Base-by-base conservation (phyloP, 2,797 vertebrate species). In the Oryzias sinensis region DNA sequence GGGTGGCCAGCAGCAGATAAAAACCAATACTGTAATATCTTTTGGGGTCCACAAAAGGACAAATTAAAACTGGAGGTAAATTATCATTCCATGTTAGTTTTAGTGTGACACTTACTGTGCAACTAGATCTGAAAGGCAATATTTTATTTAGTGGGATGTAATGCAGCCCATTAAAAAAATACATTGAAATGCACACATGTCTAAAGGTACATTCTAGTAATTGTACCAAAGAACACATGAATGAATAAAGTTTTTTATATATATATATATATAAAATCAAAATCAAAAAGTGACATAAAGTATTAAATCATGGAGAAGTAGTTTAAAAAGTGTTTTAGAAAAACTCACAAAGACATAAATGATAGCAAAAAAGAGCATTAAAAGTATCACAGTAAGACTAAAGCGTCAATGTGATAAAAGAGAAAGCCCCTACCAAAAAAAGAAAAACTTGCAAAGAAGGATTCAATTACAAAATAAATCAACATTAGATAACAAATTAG, bases 91-190 rank as follows among this genome's bases (percentile, higher is more conserved):
- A 11, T 20, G 16, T 48, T 56, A 62, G 8, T 14, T n/a, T 41
- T 22, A 33, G 17, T 27, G 24, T 56, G 58, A 37, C 17, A 16
- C 13, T n/a, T 25, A 45, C 24, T 44, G 37, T 43, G 18, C 50
- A 56, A 74, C 13, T 4, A 22, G 56, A 79, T 72, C 18, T 44
- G 43, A 61, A 67, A 68, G 22, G 2, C 6, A 1, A 48, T 15
- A 57, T 46, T 1, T 17, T 11, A 6, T 25, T 54, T 4, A 18
- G 5, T 58, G 16, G 1, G 50, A 29, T 20, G 13, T 44, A n/a
- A 66, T 48, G 13, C 1, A 18, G 16, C 0, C 3, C 18, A 43
- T 50, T 58, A 22, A 68, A 65, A 68, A 68, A 40, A 43, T 17
- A 54, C 1, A 33, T 7, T n/a, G 20, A 22, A 22, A 22, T 22